Conservation (phyloP, 2,888 invertebrate genomes). For the Rhagonycha fulva region DNA sequence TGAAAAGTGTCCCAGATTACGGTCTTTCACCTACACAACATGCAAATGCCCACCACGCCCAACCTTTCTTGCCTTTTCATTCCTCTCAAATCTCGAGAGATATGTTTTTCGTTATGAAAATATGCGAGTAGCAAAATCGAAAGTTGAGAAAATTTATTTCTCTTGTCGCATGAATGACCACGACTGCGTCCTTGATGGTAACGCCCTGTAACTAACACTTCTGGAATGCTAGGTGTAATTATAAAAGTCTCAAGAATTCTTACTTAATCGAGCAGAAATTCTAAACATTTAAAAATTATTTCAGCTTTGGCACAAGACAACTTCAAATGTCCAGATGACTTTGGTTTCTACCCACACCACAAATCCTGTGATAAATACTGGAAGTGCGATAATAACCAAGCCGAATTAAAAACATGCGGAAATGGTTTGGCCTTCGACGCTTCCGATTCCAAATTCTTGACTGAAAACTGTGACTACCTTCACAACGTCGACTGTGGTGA, state of each 20-base stretch:
- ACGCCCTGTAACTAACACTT: slow-evolving; percentile 8
- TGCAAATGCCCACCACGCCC: slow-evolving; percentile 37
- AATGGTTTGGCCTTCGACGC: slow-evolving; percentile 93
- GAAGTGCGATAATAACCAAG: slow-evolving; percentile 89
- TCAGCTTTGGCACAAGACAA: slow-evolving; percentile 70
- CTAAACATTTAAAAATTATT: background rate
- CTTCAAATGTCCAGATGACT: slow-evolving; percentile 93
- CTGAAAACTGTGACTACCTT: slow-evolving; percentile 94
- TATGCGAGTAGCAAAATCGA: slow-evolving; percentile 9
- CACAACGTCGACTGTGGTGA: slow-evolving; percentile 94
- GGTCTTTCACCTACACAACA: slow-evolving; percentile 44
- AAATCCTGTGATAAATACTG: slow-evolving; percentile 92
- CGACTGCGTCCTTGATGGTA: slow-evolving; percentile 13
- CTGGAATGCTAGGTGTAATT: background rate
- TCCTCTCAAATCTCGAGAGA: background rate
- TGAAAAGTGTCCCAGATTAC: slow-evolving; percentile 45
- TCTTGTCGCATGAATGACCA: slow-evolving; percentile 1
- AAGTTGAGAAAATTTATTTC: slow-evolving; percentile 9
- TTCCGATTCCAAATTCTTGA: slow-evolving; percentile 84
- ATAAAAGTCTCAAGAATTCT: background rate
- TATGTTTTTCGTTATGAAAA: slow-evolving; percentile 11
- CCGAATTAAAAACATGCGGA: slow-evolving; percentile 91
- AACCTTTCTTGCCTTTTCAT: slow-evolving; percentile 24
- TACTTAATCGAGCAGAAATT: background rate
- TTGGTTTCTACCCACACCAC: slow-evolving; percentile 92